Evolutionary conservation across 2,888 invertebrate genomes (phyloP).

Genomic region (Conchocele bisecta): DNA sequence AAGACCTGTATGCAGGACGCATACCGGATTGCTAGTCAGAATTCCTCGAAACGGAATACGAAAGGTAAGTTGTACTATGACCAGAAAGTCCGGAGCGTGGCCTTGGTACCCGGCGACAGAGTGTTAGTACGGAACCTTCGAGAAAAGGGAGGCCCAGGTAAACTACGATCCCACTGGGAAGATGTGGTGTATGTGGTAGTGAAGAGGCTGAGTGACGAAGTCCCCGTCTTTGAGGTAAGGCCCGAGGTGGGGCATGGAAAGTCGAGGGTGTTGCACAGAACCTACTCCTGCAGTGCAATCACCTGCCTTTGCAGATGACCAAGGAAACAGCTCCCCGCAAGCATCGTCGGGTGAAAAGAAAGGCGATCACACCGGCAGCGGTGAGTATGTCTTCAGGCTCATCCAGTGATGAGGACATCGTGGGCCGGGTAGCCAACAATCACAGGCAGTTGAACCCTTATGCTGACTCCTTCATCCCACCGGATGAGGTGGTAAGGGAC

Average conservation of each 20-base stretch:
- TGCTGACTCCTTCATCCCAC: too few species aligned
- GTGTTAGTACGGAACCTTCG: conserved; percentile 11
- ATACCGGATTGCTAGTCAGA: conserved; percentile 1
- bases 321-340: too few species aligned
- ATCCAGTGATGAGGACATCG: too few species aligned
- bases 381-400: too few species aligned
- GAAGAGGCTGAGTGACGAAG: background rate
- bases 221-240: conserved; percentile 10
- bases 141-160: conserved; percentile 5
- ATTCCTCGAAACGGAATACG: background rate
- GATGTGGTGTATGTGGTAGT: conserved; percentile 5
- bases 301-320: background rate
- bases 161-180: conserved; percentile 13
- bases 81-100: background rate
- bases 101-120: background rate
- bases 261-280: conserved; percentile 4
- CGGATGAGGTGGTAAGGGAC: too few species aligned
- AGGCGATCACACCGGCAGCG: too few species aligned
- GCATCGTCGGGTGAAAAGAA: too few species aligned
- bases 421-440: too few species aligned
- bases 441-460: too few species aligned
- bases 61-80: conserved; percentile 10
- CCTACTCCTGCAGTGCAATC: conserved; percentile 7
- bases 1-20: conserved; percentile 14
- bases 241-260: conserved; percentile 3